phyloP scores from a whole-genome alignment of 2,797 vertebrate species.

The Clarias fuscus region DNA sequence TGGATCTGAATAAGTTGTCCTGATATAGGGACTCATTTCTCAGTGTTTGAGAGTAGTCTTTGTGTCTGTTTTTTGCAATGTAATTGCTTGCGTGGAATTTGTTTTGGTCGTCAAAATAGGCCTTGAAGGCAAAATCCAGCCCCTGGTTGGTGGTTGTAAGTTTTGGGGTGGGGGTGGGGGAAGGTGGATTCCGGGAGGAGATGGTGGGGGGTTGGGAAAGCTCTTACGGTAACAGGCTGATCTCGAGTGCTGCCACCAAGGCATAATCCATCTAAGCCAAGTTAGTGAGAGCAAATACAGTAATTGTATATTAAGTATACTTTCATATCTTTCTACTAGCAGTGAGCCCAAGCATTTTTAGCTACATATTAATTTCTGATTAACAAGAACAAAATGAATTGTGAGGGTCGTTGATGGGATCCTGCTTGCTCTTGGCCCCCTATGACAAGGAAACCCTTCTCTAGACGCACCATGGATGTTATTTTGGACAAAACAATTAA shows the following conservation, averaged over 20 bases:
- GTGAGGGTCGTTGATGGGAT: neutral
- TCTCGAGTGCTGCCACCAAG: constrained; percentile 46
- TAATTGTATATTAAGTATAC: neutral
- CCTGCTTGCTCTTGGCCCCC: neutral
- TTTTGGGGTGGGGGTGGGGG: neutral
- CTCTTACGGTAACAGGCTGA: constrained; percentile 67
- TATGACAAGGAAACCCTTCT: neutral
- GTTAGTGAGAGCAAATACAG: constrained; percentile 58
- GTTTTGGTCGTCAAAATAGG: constrained; percentile 51
- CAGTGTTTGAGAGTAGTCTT: constrained; percentile 9
- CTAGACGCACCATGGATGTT: neutral
- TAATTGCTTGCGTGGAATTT: constrained; percentile 62
- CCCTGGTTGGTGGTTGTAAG: constrained; percentile 39
- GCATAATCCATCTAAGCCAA: constrained; percentile 71
- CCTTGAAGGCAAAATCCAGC: constrained; percentile 59
- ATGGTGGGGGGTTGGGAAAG: constrained; percentile 29
- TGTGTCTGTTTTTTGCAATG: neutral
- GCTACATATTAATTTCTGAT: neutral
- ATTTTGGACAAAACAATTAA: neutral
- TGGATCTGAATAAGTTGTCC: neutral
- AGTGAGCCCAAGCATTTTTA: neutral
- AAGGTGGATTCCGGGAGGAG: neutral
- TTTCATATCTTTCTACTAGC: constrained; percentile 38
- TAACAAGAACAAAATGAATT: neutral
- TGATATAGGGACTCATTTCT: constrained; percentile 6